These are phyloP conservation scores for Elmis aenea DNA, from an alignment of 2,888 invertebrate genomes.

Conservation along the genomic window DNA sequence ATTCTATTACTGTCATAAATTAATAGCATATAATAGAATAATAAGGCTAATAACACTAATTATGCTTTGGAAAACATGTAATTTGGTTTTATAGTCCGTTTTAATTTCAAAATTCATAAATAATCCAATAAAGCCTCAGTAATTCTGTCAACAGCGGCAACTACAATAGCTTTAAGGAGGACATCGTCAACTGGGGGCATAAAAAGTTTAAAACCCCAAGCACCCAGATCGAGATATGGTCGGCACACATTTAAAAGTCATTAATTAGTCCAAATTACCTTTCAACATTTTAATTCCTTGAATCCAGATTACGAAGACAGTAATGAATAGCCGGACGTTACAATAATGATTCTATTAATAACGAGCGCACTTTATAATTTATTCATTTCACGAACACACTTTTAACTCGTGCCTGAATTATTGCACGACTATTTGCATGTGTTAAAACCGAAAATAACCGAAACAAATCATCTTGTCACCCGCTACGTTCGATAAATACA, in stretches of 20 bases:
- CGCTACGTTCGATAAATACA: not conserved
- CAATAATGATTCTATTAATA: slow-evolving; percentile 18
- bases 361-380: slow-evolving; percentile 17
- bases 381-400: slow-evolving; percentile 22
- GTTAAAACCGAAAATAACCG: slow-evolving; percentile 13
- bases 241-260: slow-evolving; percentile 16
- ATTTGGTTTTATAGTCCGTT: no score
- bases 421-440: slow-evolving; percentile 18
- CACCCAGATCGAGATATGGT: not conserved
- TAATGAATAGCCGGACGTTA: slow-evolving; percentile 14
- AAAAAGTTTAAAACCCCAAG: no score
- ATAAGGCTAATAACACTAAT: no score
- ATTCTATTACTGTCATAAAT: no score
- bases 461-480: not conserved
- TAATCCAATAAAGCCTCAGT: no score
- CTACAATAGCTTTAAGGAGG: no score
- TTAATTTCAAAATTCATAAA: no score
- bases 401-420: slow-evolving; percentile 13
- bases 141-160: no score
- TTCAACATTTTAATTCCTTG: slow-evolving; percentile 16
- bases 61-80: no score
- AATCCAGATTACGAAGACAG: slow-evolving; percentile 14
- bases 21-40: no score
- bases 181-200: no score
- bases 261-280: slow-evolving; percentile 20